phyloP scores from a whole-genome alignment of 2,888 invertebrate genomes.

The Fissipunctia ypsillon region DNA sequence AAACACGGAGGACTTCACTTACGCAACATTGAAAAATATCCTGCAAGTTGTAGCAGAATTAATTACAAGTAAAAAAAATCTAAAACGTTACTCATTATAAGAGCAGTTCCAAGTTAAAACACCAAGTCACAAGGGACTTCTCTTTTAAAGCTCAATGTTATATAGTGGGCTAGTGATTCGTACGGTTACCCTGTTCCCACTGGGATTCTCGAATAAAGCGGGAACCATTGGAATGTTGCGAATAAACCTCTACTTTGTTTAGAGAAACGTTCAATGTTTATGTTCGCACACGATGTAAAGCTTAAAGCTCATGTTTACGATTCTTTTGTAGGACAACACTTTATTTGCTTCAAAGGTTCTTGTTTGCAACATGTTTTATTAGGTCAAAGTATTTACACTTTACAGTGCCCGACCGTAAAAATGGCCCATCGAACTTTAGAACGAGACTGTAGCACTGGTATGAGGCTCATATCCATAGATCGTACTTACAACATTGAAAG shows the following conservation, averaged over 20 bases:
- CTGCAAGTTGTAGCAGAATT: not conserved
- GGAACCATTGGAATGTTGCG: slow-evolving; percentile 67
- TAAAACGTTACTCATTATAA: slow-evolving; percentile 11
- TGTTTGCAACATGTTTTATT: slow-evolving; percentile 58
- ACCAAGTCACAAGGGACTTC: slow-evolving; percentile 35
- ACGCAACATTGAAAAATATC: not conserved
- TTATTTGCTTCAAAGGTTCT: slow-evolving; percentile 57
- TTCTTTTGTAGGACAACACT: slow-evolving; percentile 65
- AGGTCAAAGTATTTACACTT: slow-evolving; percentile 59
- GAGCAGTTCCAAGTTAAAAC: slow-evolving; percentile 43
- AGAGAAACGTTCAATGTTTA: slow-evolving; percentile 83
- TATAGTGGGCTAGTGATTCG: slow-evolving; percentile 59
- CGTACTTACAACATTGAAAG: too few species aligned
- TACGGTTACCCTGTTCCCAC: slow-evolving; percentile 44
- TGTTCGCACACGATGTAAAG: slow-evolving; percentile 78
- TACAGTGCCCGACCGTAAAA: slow-evolving; percentile 1
- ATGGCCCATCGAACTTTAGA: not conserved
- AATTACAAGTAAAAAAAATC: not conserved
- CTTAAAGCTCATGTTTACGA: slow-evolving; percentile 65
- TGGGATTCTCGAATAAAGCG: slow-evolving; percentile 48
- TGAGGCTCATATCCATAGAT: too few species aligned
- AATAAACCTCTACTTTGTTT: slow-evolving; percentile 76
- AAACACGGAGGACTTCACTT: not conserved
- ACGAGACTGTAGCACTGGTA: not conserved
- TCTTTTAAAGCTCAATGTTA: slow-evolving; percentile 62